These are phyloP conservation scores for Ostrea denselamellosa DNA, from an alignment of 1,140 invertebrate species.

Conservation along the genomic window DNA sequence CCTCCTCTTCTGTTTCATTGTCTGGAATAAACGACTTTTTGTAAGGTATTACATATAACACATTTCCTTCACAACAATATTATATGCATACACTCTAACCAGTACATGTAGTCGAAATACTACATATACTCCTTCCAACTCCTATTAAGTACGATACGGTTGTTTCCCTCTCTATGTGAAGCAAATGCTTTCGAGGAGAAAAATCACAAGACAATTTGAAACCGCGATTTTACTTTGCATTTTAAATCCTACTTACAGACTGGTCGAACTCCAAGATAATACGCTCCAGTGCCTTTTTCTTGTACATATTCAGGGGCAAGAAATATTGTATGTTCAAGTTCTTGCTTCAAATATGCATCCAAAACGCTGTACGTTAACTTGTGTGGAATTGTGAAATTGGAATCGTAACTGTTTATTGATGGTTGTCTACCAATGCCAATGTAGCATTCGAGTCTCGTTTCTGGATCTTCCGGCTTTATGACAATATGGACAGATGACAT, in stretches of 20 bases:
- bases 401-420: conserved; percentile 57
- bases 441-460: conserved; percentile 59
- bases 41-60: too few species aligned
- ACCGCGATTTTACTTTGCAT: too few species aligned
- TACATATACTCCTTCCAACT: too few species aligned
- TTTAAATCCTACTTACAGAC: conserved; percentile 52
- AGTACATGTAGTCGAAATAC: too few species aligned
- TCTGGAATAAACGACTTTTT: conserved; percentile 43
- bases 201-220: too few species aligned
- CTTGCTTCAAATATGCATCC: conserved; percentile 32
- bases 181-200: too few species aligned
- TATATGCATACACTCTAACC: too few species aligned
- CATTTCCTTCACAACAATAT: too few species aligned
- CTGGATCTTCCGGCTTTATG: conserved; percentile 48
- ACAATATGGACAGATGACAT: conserved; percentile 58
- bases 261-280: conserved; percentile 62
- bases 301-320: conserved; percentile 52
- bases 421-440: conserved; percentile 57
- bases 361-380: conserved; percentile 19
- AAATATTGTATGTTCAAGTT: conserved; percentile 58
- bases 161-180: too few species aligned
- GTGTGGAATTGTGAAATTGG: conserved; percentile 49
- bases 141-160: too few species aligned
- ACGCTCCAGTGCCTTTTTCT: conserved; percentile 53
- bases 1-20: conserved; percentile 51